Base-by-base conservation (phyloP, 2,113 vertebrate species). In the Atrichornis clamosus region DNA sequence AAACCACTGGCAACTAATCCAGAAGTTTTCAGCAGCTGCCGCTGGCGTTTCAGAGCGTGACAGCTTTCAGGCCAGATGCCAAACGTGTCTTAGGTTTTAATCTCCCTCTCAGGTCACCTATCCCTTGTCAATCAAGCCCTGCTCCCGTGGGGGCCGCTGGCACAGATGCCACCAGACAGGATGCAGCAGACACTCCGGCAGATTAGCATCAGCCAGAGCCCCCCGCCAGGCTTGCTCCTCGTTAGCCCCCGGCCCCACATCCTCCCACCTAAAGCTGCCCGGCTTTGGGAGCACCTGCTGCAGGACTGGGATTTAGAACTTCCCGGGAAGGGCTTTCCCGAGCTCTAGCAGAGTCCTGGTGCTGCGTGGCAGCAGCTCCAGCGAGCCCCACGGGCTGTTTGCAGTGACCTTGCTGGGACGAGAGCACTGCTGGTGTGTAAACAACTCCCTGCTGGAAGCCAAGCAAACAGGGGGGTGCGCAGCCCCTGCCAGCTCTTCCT, bases 21-120 rank as follows among this genome's bases (percentile, higher is more conserved):
- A 95, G 97, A 8, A 94, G 97, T 95, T 87, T 16, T 87, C 17
- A 90, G 90, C 97, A 97, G 96, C 97, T 97, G 97, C 93, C 65
- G 3, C 76, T 15, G 88, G 93, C 67, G 9, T 62, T 80, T 90
- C 89, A 72, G 92, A 76, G 59, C 3, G 55, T 76, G 89, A 97
- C 67, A 2, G 95, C 78, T 95, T 59, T 63, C 28, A 33, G 97
- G 97, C 95, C 96, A 65, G 89, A 89, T 87, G 95, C 97, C 97
- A 97, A 75, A 82, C 3, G 5, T 75, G 72, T 77, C 90, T 96
- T 77, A 95, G 87, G 91, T 37, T 94, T 70, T 96, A 96, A 97
- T 97, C 96, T 93, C 91, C 28, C 87, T 82, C 84, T n/a, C 83
- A 78, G 96, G 96, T 97, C 96, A 97, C 95, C 97, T 80, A 93